These are phyloP conservation scores for Sarcophilus harrisii DNA, from an alignment of 2,797 vertebrate genomes.

Conservation along the genomic window DNA sequence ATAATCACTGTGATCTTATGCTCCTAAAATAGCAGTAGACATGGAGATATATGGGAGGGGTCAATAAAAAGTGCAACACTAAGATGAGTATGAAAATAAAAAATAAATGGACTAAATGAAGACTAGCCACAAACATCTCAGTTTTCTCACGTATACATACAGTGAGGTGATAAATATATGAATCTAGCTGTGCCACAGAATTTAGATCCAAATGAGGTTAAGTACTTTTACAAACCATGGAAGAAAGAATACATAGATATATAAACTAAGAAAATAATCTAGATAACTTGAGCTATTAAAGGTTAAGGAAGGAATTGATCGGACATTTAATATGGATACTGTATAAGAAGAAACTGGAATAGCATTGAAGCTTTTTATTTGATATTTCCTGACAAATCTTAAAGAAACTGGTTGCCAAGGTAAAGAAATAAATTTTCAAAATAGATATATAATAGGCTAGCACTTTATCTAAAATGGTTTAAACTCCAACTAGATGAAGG, in stretches of 20 bases:
- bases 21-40: neutral
- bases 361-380: neutral
- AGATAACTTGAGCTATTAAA: neutral
- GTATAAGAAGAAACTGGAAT: neutral
- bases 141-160: neutral
- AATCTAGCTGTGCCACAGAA: neutral
- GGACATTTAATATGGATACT: neutral
- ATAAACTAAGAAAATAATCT: neutral
- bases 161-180: neutral
- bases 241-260: neutral
- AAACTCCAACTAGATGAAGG: neutral
- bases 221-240: neutral
- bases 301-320: neutral
- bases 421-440: neutral
- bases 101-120: neutral
- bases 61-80: neutral
- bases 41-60: neutral
- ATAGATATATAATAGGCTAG: neutral
- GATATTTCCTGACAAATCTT: neutral
- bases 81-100: neutral
- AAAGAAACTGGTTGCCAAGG: neutral
- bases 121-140: neutral
- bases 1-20: neutral
- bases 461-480: neutral
- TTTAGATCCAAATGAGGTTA: neutral